phyloP scores from a whole-genome alignment of 2,113 vertebrate species.

The Sinosuthora webbiana region DNA sequence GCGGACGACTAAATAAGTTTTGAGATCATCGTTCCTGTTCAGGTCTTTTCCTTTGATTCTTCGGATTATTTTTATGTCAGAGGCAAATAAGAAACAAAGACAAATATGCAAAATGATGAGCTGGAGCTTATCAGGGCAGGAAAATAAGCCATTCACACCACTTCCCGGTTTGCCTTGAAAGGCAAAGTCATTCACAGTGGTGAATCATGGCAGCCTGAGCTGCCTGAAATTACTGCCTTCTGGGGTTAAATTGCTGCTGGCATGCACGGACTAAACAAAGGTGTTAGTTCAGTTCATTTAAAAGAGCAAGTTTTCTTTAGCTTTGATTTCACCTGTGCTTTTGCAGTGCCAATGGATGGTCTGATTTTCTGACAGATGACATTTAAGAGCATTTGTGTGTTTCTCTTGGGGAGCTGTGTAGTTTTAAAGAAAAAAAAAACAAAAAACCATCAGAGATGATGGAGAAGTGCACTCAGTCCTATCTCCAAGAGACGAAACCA shows the following conservation, averaged over 20 bases:
- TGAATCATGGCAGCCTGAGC: conserved; percentile 67
- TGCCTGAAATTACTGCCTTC: conserved; percentile 67
- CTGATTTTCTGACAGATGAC: not conserved
- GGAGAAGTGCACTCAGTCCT: not conserved
- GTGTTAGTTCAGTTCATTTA: conserved; percentile 40
- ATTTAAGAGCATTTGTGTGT: conserved; percentile 17
- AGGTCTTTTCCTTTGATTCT: conserved; percentile 72
- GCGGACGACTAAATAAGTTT: conserved; percentile 60
- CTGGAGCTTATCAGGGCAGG: conserved; percentile 75
- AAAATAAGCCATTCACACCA: conserved; percentile 69
- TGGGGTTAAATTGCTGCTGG: conserved; percentile 68
- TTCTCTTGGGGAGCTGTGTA: conserved; percentile 40
- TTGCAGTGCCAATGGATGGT: not conserved
- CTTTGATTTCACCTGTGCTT: conserved; percentile 15
- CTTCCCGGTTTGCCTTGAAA: conserved; percentile 69
- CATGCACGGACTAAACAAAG: conserved; percentile 62
- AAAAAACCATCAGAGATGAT: not conserved
- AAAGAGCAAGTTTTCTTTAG: conserved; percentile 7
- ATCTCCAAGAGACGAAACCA: not conserved
- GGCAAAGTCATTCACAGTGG: conserved; percentile 70
- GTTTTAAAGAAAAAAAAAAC: conserved; percentile 31
- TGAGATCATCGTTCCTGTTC: conserved; percentile 67
- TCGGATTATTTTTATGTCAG: conserved; percentile 67
- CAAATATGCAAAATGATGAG: conserved; percentile 71
- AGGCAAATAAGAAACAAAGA: conserved; percentile 76